Evolutionary conservation across 2,113 vertebrate genomes (phyloP), one percentile per base, ranked within the genome.

Genomic region (Serinus canaria): DNA sequence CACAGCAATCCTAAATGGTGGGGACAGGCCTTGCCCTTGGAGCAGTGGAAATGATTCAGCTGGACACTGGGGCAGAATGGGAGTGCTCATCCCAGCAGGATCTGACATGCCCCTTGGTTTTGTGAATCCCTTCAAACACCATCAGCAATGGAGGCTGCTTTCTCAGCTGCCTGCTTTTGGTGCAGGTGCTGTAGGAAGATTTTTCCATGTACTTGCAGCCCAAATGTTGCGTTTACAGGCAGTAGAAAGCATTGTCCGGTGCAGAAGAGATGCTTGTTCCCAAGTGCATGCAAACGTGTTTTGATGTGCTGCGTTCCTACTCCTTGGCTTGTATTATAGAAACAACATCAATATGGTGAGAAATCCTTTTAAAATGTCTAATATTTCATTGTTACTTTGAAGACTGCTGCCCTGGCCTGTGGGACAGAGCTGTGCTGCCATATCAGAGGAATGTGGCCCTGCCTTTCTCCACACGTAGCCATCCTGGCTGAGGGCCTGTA

Each of bases 381-480:
- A 68, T 93, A 96, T 97, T 97, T 96, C 96, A 92, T 70, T 56
- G 46, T 41, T 81, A 37, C 95, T 97, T 96, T 96, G 95, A 97
- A 96, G 96, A 46, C 13, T 68, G 69, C 49, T 90, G 56, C 6
- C 2, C 58, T 90, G 87, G 80, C 66, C 79, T 82, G 73, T 75
- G 69, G 55, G 74, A 70, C 73, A 60, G 76, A 78, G 52, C 86
- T 81, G 49, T 92, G 92, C 75, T 94, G 66, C 93, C 92, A 95
- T 90, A 76, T 60, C 53, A 0, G 72, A 89, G 94, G 86, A 97
- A 96, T 92, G 88, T 6, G 6, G 27, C 69, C 20, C 39, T 86
- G 86, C 64, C 69, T 89, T 62, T 81, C 44, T 88, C 47, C 64
- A 44, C 72, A 67, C 3, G 9, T 68, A 92, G 46, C 59, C 1